phyloP scores from a whole-genome alignment of 1,140 invertebrate genomes.

The Spodoptera frugiperda region DNA sequence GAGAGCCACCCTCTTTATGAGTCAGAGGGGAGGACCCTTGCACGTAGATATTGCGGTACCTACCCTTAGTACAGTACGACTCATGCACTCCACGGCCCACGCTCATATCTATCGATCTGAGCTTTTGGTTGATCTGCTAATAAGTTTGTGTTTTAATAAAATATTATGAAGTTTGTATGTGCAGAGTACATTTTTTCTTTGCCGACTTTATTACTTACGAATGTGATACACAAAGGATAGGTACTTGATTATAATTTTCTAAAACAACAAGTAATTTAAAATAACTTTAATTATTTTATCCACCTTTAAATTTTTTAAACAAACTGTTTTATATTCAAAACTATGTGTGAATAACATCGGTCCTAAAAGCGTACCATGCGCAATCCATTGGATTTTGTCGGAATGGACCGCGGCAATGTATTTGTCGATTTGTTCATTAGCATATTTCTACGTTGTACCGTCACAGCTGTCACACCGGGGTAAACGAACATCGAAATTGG shows the following conservation, averaged over 20 bases:
- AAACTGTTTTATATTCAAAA: neutral
- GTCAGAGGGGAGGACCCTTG: slow-evolving; percentile 82
- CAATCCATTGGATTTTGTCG: slow-evolving; percentile 10
- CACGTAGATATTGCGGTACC: slow-evolving; percentile 71
- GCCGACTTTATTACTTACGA: no score
- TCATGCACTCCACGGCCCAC: slow-evolving; percentile 64
- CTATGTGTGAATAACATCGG: slow-evolving; percentile 2
- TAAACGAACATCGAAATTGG: slow-evolving; percentile 1
- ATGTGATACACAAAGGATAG: neutral
- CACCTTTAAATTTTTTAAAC: neutral
- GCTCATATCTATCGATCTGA: slow-evolving; percentile 73
- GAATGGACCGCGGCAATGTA: neutral
- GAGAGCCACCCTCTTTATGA: slow-evolving; percentile 82
- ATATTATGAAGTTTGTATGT: no score
- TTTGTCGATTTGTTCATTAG: slow-evolving; percentile 44
- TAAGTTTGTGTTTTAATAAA: no score
- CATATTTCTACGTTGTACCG: slow-evolving; percentile 28
- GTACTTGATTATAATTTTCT: neutral
- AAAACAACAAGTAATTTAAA: neutral
- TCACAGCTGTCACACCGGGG: slow-evolving; percentile 34
- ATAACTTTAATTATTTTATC: neutral
- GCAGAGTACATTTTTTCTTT: no score
- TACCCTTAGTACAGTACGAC: slow-evolving; percentile 67
- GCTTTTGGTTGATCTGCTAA: slow-evolving; percentile 57
- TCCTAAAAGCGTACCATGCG: slow-evolving; percentile 6